Evolutionary conservation across 2,113 vertebrate species (phyloP).

Genomic region (Garra rufa): DNA sequence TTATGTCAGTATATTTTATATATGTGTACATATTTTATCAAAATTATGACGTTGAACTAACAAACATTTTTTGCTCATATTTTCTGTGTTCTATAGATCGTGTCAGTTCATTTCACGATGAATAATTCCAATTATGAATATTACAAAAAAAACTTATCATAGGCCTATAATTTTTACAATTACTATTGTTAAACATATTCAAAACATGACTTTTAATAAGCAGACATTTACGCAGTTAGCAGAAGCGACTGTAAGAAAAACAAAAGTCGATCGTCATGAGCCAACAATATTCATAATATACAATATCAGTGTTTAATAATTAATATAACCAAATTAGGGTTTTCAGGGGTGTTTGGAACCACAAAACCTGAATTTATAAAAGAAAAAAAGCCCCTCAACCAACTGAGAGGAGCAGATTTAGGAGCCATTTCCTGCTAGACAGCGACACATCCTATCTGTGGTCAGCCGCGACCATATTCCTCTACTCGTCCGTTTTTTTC

Average conservation of each 20-base stretch:
- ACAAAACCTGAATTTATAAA: not conserved
- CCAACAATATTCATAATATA: not conserved
- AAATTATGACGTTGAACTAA: too few relatives aligned
- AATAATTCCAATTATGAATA: too few relatives aligned
- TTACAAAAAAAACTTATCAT: too few relatives aligned
- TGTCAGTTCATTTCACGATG: too few relatives aligned
- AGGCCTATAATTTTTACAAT: not conserved
- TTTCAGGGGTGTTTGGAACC: not conserved
- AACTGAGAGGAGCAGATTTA: not conserved
- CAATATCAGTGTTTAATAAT: too few relatives aligned
- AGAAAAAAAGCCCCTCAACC: not conserved
- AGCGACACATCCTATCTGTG: not conserved
- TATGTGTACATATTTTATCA: too few relatives aligned
- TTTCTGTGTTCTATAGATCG: too few relatives aligned
- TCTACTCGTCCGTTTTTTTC: not conserved
- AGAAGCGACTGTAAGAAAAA: not conserved
- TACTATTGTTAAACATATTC: not conserved
- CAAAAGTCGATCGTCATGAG: not conserved
- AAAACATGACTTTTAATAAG: not conserved
- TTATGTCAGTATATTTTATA: not conserved
- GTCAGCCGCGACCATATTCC: not conserved
- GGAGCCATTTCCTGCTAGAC: slow-evolving; percentile 2
- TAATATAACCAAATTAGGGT: not conserved
- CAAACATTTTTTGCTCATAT: too few relatives aligned
- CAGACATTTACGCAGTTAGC: not conserved